phyloP scores from a whole-genome alignment of 37 sponge, comb jelly and placozoan species.

The Aphrocallistes beatrix region DNA sequence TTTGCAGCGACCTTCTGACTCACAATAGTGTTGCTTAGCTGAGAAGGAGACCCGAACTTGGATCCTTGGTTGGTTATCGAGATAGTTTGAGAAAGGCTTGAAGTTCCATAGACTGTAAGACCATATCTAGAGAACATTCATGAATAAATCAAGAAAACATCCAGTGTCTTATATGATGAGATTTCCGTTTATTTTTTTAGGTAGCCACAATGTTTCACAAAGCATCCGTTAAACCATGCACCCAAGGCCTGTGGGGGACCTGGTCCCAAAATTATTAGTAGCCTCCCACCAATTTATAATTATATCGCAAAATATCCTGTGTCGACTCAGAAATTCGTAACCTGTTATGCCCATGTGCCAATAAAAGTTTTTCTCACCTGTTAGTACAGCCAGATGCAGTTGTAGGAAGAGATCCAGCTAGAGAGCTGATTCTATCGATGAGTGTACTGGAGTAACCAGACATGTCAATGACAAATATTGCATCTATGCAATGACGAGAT shows the following conservation, averaged over 20 bases:
- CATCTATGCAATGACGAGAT: not conserved
- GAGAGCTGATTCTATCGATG: not conserved
- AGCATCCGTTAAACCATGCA: too few relatives aligned
- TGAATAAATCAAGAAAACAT: too few relatives aligned
- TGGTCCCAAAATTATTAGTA: too few relatives aligned
- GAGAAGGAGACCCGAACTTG: not conserved
- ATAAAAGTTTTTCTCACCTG: not conserved
- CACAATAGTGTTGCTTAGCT: not conserved
- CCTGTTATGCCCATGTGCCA: too few relatives aligned
- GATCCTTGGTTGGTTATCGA: not conserved
- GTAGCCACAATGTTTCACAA: too few relatives aligned
- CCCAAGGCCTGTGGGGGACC: too few relatives aligned
- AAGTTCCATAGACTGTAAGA: not conserved
- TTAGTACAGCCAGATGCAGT: not conserved
- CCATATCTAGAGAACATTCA: not conserved
- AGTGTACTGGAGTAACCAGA: not conserved
- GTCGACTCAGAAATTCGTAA: too few relatives aligned
- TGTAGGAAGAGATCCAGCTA: not conserved
- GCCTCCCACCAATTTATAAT: too few relatives aligned
- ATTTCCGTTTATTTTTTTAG: too few relatives aligned
- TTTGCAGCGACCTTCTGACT: not conserved
- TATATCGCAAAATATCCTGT: too few relatives aligned
- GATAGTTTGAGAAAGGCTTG: not conserved
- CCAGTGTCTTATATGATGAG: too few relatives aligned
- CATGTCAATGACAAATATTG: not conserved